These are phyloP conservation scores for Sylvilagus bachmani DNA, from an alignment of 2,113 vertebrate species.

Conservation along the genomic window DNA sequence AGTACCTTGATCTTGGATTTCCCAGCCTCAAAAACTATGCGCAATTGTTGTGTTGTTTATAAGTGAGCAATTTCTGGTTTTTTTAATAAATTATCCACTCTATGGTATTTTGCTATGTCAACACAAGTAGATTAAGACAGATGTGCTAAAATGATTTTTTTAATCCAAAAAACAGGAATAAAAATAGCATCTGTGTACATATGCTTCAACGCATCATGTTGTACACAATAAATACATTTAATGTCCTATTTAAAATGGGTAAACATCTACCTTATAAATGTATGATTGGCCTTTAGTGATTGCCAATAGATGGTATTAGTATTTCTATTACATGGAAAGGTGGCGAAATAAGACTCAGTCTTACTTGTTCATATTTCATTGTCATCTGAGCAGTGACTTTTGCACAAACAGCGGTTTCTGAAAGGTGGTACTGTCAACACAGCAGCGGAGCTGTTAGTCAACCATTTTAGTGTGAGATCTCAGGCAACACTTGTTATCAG, in stretches of 20 bases:
- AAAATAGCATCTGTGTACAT: background rate
- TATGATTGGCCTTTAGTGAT: background rate
- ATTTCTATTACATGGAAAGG: background rate
- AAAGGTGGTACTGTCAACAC: background rate
- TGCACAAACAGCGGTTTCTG: background rate
- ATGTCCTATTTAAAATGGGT: too few relatives aligned
- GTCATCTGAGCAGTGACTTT: background rate
- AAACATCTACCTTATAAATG: background rate
- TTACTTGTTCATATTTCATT: background rate
- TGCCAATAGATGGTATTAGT: background rate
- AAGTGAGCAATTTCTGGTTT: background rate
- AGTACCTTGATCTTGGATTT: background rate
- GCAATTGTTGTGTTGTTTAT: background rate
- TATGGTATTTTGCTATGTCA: background rate
- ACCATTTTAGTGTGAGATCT: background rate
- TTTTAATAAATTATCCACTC: background rate
- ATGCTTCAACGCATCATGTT: too few relatives aligned
- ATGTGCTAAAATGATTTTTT: background rate
- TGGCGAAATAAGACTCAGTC: background rate
- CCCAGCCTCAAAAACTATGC: background rate
- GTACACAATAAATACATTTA: too few relatives aligned
- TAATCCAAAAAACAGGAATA: background rate
- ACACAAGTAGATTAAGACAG: background rate
- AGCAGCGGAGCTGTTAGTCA: too few relatives aligned
- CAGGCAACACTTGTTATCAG: background rate